phyloP scores from a whole-genome alignment of 2,888 invertebrate genomes.

The Melieria picta region DNA sequence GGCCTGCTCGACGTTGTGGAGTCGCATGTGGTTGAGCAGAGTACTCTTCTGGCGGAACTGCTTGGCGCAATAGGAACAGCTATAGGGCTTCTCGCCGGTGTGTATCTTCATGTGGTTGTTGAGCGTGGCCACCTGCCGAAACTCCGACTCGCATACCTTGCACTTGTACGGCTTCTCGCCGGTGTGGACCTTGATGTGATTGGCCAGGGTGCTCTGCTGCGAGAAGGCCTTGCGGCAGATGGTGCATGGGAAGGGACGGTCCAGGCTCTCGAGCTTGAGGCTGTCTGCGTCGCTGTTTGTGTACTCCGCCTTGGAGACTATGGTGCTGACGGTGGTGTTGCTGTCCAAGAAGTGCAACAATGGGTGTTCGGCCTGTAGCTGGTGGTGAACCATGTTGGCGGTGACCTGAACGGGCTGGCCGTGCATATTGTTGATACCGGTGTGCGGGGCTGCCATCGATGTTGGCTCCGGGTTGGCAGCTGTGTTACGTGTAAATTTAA shows the following conservation, averaged over 20 bases:
- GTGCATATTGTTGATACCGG: slow-evolving; percentile 43
- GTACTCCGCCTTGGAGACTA: slow-evolving; percentile 52
- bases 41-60: slow-evolving; percentile 62
- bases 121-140: slow-evolving; percentile 60
- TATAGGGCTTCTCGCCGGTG: slow-evolving; percentile 61
- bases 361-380: slow-evolving; percentile 59
- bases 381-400: slow-evolving; percentile 37
- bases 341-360: slow-evolving; percentile 60
- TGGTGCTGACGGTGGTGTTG: slow-evolving; percentile 60
- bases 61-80: slow-evolving; percentile 63
- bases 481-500: slow-evolving; percentile 61
- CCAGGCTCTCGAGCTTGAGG: slow-evolving; percentile 51
- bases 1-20: slow-evolving; percentile 55
- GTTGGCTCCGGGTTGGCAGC: slow-evolving; percentile 41
- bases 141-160: slow-evolving; percentile 60
- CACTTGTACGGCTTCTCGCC: slow-evolving; percentile 61
- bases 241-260: slow-evolving; percentile 60
- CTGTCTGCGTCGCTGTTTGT: slow-evolving; percentile 50
- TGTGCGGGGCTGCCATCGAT: slow-evolving; percentile 39
- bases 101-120: slow-evolving; percentile 63
- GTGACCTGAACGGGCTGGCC: slow-evolving; percentile 45
- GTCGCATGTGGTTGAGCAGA: slow-evolving; percentile 58
- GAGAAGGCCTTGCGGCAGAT: slow-evolving; percentile 59
- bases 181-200: slow-evolving; percentile 62
- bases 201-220: slow-evolving; percentile 61